A percentile compares a stretch with the other conserved stretches of the same genome.
These are phyloP conservation scores for Crypturellus tataupa DNA, from an alignment of 2,797 vertebrate genomes.

Conservation along the genomic window DNA sequence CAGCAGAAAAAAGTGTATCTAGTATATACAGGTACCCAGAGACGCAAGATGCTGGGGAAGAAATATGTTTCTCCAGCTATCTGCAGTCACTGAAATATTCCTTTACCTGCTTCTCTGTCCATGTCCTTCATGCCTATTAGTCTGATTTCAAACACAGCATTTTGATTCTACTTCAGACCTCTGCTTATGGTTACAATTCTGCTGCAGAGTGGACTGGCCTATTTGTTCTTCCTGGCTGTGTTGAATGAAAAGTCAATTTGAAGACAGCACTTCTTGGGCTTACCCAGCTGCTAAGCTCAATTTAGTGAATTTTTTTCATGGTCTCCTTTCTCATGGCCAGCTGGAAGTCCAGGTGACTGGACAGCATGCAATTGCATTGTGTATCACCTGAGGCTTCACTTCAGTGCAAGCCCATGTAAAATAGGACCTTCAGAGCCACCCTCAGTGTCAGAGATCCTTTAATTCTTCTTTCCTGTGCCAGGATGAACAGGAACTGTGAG, in stretches of 20 bases:
- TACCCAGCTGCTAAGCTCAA: not conserved
- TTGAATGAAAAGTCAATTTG: not conserved
- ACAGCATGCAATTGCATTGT: not conserved
- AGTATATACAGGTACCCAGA: not conserved
- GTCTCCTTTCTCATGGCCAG: not conserved
- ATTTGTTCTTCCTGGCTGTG: not conserved
- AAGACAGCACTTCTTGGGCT: not conserved
- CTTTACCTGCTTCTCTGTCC: not conserved
- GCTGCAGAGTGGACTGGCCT: not conserved
- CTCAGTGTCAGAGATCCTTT: not conserved
- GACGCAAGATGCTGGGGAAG: not conserved
- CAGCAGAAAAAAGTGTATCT: not conserved
- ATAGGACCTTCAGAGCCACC: not conserved
- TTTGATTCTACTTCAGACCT: not conserved
- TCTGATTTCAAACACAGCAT: not conserved
- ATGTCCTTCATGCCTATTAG: not conserved
- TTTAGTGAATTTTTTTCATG: not conserved
- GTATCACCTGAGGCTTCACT: not conserved
- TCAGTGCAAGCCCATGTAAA: not conserved
- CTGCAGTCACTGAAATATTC: not conserved
- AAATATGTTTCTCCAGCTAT: not conserved
- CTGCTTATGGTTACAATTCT: not conserved
- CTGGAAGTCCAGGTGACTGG: rapidly evolving
- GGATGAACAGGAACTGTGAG: not conserved
- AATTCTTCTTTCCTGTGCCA: not conserved